Percentiles rank a stretch among this genome's conserved stretches.
Evolutionary conservation across 2,797 vertebrate genomes (phyloP).

Genomic region (Acipenser oxyrinchus): DNA sequence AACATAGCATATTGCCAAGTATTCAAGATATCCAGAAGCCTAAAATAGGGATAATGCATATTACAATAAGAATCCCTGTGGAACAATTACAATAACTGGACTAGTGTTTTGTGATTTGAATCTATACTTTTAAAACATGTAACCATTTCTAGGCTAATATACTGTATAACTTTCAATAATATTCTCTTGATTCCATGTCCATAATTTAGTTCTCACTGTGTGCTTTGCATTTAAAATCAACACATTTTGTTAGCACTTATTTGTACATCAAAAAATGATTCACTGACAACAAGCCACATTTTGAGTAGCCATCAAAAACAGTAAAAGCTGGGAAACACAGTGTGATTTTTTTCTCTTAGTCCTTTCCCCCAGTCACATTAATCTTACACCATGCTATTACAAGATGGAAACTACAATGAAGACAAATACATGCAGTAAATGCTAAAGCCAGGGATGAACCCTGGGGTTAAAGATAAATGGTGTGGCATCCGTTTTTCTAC

Average conservation of each 20-base stretch:
- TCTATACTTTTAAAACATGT: too few species aligned
- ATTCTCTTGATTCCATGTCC: too few species aligned
- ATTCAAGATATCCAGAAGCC: too few species aligned
- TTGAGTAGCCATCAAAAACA: neutral
- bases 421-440: conserved; percentile 4
- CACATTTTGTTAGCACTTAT: neutral
- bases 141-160: too few species aligned
- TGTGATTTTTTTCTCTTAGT: neutral
- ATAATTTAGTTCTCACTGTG: too few species aligned
- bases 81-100: too few species aligned
- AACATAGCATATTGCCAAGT: too few species aligned
- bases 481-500: neutral
- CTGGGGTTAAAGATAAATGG: neutral
- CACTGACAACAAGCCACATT: neutral
- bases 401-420: neutral
- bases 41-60: too few species aligned
- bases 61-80: too few species aligned
- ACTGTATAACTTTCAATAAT: too few species aligned
- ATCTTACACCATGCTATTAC: neutral
- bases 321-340: neutral
- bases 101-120: too few species aligned
- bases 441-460: neutral
- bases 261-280: neutral
- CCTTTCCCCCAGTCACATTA: neutral
- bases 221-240: too few species aligned